A percentile compares a stretch with the other conserved stretches of the same genome.
Evolutionary conservation across 23 tunicate genomes (phyloP).

Genomic region (Aplidium turbinatum): DNA sequence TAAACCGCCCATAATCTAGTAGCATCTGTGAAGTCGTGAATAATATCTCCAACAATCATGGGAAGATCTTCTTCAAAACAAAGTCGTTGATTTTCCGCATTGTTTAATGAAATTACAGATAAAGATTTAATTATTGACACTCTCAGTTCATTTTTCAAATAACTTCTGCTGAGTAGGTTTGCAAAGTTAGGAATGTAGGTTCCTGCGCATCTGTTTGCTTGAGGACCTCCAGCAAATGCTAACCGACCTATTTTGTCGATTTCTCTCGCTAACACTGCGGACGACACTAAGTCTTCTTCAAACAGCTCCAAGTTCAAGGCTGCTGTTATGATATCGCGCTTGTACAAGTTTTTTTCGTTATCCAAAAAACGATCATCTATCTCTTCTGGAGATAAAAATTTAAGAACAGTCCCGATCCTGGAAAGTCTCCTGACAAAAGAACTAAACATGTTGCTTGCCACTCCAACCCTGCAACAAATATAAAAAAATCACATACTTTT

Average conservation of each 20-base stretch:
- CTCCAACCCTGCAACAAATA: no score
- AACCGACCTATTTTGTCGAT: slow-evolving; percentile 57
- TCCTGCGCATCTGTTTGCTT: slow-evolving; percentile 74
- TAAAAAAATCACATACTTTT: no score
- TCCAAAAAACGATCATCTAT: slow-evolving; percentile 68
- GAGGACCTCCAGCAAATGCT: slow-evolving; percentile 79
- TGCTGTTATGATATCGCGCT: slow-evolving; percentile 71
- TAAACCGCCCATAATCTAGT: slow-evolving; percentile 70
- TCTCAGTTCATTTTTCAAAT: slow-evolving; percentile 50
- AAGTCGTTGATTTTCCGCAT: slow-evolving; percentile 59
- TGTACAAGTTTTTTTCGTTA: slow-evolving; percentile 71
- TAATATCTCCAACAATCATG: slow-evolving; percentile 22
- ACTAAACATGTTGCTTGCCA: slow-evolving; percentile 59
- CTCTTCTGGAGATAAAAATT: slow-evolving; percentile 62
- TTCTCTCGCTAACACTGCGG: slow-evolving; percentile 56
- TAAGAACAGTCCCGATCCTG: slow-evolving; percentile 54
- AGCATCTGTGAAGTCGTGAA: slow-evolving; percentile 26
- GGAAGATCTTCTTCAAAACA: slow-evolving; percentile 58
- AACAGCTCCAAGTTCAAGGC: slow-evolving; percentile 60
- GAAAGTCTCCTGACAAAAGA: slow-evolving; percentile 67
- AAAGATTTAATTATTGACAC: slow-evolving; percentile 55
- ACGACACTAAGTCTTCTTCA: slow-evolving; percentile 46
- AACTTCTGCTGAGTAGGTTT: slow-evolving; percentile 35
- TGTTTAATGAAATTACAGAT: slow-evolving; percentile 50
- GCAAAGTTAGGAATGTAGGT: slow-evolving; percentile 62